A percentile compares a stretch with the other conserved stretches of the same genome.
phyloP scores from a whole-genome alignment of 2,113 vertebrate species.

The Astur gentilis region DNA sequence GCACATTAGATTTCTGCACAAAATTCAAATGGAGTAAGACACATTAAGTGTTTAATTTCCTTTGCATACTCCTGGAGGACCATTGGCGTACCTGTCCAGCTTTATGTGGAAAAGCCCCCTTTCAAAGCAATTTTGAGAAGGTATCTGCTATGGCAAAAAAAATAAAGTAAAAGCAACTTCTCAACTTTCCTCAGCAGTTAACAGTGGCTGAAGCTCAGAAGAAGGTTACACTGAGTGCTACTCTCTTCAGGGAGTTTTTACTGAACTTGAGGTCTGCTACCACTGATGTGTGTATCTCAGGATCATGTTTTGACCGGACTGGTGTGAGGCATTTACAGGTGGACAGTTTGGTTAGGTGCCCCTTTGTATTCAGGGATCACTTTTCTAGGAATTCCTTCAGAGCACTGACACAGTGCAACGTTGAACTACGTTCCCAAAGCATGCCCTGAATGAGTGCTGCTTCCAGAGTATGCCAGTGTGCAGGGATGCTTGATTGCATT shows the following conservation, averaged over 20 bases:
- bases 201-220: background rate
- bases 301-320: background rate
- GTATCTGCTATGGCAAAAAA: background rate
- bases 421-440: background rate
- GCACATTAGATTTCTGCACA: background rate
- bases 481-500: background rate
- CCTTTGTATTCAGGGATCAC: background rate
- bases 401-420: fast-evolving
- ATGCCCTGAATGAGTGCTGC: too few relatives aligned
- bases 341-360: background rate
- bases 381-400: background rate
- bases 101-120: background rate
- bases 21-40: background rate
- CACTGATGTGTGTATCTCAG: background rate
- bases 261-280: background rate
- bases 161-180: background rate
- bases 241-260: background rate
- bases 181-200: background rate
- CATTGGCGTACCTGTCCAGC: background rate
- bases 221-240: background rate
- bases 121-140: background rate
- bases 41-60: background rate
- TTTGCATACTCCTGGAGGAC: background rate
- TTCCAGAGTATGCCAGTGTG: background rate
- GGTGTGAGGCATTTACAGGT: background rate